A percentile compares a stretch with the other conserved stretches of the same genome.
These are phyloP conservation scores for Epiperipatus broadwayi DNA, from an alignment of 2,888 invertebrate genomes.

Conservation along the genomic window DNA sequence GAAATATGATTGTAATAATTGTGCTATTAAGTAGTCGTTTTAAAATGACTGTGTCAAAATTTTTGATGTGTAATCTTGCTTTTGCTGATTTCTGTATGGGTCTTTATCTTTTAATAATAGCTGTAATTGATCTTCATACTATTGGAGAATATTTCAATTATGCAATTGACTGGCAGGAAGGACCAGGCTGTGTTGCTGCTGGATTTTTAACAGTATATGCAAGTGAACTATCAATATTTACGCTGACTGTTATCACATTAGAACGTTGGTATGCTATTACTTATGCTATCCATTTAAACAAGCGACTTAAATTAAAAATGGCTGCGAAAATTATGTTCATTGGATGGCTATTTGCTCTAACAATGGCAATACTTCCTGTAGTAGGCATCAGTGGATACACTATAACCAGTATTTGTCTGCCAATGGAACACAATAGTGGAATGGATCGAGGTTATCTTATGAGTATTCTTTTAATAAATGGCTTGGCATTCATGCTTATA, in stretches of 20 bases:
- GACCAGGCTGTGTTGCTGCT: conserved; percentile 61
- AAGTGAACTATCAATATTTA: conserved; percentile 66
- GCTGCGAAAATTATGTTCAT: conserved; percentile 52
- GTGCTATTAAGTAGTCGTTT: conserved; percentile 41
- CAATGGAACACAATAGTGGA: conserved; percentile 52
- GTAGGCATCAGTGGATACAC: conserved; percentile 69
- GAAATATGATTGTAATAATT: conserved; percentile 59
- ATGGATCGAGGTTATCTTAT: conserved; percentile 54
- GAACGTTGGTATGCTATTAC: conserved; percentile 54
- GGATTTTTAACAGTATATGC: conserved; percentile 74
- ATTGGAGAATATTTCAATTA: conserved; percentile 71
- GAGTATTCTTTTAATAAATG: conserved; percentile 51
- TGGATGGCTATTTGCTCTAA: conserved; percentile 57
- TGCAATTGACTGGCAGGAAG: conserved; percentile 72
- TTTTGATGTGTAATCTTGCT: conserved; percentile 61
- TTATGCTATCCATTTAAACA: conserved; percentile 59
- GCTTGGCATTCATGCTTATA: conserved; percentile 59
- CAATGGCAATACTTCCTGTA: conserved; percentile 58
- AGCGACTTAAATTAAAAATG: conserved; percentile 48
- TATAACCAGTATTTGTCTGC: conserved; percentile 70
- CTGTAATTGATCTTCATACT: conserved; percentile 61
- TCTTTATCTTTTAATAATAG: conserved; percentile 58
- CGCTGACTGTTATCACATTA: conserved; percentile 61
- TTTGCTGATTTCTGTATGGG: conserved; percentile 76
- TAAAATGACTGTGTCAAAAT: conserved; percentile 40